Evolutionary conservation across 1,140 invertebrate genomes (phyloP).

Genomic region (Apis laboriosa): DNA sequence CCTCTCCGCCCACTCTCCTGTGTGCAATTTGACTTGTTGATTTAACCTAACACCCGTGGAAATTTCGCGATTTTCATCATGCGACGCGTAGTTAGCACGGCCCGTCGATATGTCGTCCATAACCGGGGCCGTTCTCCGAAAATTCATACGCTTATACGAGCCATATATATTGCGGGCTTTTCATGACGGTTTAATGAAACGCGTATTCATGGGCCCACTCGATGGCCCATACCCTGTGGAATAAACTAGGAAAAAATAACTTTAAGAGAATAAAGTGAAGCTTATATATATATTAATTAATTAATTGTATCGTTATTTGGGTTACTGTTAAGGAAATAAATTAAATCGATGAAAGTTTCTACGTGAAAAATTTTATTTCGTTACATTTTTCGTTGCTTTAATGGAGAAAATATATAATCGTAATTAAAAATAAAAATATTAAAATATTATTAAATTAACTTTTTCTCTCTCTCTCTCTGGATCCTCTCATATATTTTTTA

Average conservation of each 20-base stretch:
- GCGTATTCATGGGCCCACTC: background rate
- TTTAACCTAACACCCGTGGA: constrained; percentile 39
- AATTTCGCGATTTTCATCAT: constrained; percentile 54
- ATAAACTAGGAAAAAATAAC: background rate
- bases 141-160: background rate
- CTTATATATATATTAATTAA: too few relatives aligned
- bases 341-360: too few relatives aligned
- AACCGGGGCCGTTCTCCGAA: background rate
- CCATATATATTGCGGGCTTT: background rate
- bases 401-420: too few relatives aligned
- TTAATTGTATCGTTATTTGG: too few relatives aligned
- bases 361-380: too few relatives aligned
- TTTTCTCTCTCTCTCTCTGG: too few relatives aligned
- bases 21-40: constrained; percentile 62
- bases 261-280: background rate
- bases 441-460: too few relatives aligned
- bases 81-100: constrained; percentile 6
- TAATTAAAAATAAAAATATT: too few relatives aligned
- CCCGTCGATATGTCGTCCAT: background rate
- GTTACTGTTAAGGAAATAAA: too few relatives aligned
- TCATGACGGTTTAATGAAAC: constrained; percentile 10
- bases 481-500: too few relatives aligned
- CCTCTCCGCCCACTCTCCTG: background rate
- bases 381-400: too few relatives aligned
- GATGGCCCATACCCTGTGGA: too few relatives aligned